Evolutionary conservation across 2,888 invertebrate species (phyloP), one percentile per base, ranked within the genome.

Genomic region (Heliconius hortense): DNA sequence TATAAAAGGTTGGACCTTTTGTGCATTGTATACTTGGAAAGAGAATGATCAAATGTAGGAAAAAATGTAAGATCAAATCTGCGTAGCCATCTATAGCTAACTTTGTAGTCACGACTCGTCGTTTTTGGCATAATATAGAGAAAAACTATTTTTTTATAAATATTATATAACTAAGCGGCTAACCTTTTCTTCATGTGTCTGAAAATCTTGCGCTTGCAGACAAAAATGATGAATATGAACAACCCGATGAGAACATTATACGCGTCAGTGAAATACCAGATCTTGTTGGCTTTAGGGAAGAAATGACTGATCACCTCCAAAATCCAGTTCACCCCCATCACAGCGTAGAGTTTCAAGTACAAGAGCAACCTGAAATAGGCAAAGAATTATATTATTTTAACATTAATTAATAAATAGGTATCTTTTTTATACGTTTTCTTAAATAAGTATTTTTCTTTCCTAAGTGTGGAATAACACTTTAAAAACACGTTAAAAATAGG

Each of bases 271-370:
- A 95, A 83, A 79, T 94, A 94, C 96, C 96, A 96, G 64, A 95
- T 82, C 76, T 87, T 87, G 5, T 88, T 80, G 0, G 93, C 91
- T 15, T 92, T 83, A 0, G 92, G 91, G 73, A 94, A 95, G 7
- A 95, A 79, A 88, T 95, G 95, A 59, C 96, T 96, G 77, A 96
- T 86, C 48, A 97, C 94, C 83, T 97, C 96, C 88, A 96, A 93
- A n/a, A 95, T 93, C 97, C 97, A 97, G 85, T 95, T 96, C 78
- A 96, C 94, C 2, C 97, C 97, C 96, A 96, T 96, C 13, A 96
- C 96, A 75, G 96, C 89, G 83, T 96, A 95, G 28, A 97, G 88
- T 84, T 97, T 97, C 78, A 96, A 81, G 86, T 96, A 96, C 1
- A 97, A 89, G 75, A 95, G 91, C 80, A 96, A 95, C 84, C 96